Evolutionary conservation across 2,888 invertebrate genomes (phyloP).

Genomic region (Rutpela maculata): DNA sequence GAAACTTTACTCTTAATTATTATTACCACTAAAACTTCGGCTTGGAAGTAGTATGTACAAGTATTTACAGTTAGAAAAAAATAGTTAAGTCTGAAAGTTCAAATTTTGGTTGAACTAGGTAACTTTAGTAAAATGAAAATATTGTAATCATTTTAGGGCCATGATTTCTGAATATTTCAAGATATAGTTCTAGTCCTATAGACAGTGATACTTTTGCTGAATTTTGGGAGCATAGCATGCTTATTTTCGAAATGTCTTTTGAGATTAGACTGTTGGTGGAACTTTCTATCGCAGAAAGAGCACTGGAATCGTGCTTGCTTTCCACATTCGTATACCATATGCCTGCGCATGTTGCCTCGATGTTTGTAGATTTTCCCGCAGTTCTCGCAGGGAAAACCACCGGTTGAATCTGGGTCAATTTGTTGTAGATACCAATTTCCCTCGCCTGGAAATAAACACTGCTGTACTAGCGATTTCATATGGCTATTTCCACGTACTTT

Average conservation of each 20-base stretch:
- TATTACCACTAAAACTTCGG: neutral
- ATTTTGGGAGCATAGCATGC: slow-evolving; percentile 65
- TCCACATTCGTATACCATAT: slow-evolving; percentile 81
- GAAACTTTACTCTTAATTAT: neutral
- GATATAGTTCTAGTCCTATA: slow-evolving; percentile 62
- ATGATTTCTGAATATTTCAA: slow-evolving; percentile 19
- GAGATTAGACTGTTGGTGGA: slow-evolving; percentile 74
- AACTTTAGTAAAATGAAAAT: slow-evolving; percentile 11
- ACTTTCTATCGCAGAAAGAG: slow-evolving; percentile 76
- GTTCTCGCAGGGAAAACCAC: slow-evolving; percentile 77
- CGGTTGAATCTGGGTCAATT: slow-evolving; percentile 64
- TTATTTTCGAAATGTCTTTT: slow-evolving; percentile 72
- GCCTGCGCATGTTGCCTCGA: slow-evolving; percentile 85
- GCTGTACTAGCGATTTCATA: slow-evolving; percentile 66
- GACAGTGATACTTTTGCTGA: slow-evolving; percentile 67
- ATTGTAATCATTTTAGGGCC: slow-evolving; percentile 6
- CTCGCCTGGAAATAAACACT: slow-evolving; percentile 73
- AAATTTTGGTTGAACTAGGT: slow-evolving; percentile 25
- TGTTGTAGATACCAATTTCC: slow-evolving; percentile 67
- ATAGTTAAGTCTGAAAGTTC: neutral
- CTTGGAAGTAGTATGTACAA: neutral
- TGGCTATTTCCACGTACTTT: slow-evolving; percentile 39
- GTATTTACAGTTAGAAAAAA: neutral
- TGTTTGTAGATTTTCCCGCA: slow-evolving; percentile 91
- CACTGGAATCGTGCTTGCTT: slow-evolving; percentile 72